Conservation (phyloP, 1,140 invertebrate genomes). For the Nasonia longicornis region DNA sequence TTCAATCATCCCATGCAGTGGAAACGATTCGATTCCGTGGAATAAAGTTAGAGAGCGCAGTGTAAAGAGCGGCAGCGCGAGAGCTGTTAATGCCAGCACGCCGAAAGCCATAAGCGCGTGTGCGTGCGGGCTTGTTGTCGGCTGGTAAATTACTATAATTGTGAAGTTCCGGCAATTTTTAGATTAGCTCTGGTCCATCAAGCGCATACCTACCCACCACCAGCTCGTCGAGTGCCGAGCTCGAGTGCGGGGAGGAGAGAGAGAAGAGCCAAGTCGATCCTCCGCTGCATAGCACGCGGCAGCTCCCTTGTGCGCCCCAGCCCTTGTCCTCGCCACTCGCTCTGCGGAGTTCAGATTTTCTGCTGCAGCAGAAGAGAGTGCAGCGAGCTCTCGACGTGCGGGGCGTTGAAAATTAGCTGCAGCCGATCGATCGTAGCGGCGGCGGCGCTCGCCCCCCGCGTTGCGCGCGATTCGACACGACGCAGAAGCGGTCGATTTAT, state of each 20-base stretch:
- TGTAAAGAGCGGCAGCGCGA: neutral
- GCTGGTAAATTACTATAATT: slow-evolving; percentile 69
- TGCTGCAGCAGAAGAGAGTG: neutral
- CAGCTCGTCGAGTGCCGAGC: neutral
- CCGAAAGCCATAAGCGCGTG: neutral
- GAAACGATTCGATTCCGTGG: too few relatives aligned
- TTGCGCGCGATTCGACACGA: neutral
- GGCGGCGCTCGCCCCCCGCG: too few relatives aligned
- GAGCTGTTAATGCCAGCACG: slow-evolving; percentile 13
- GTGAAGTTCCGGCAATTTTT: slow-evolving; percentile 69
- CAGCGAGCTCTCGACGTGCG: neutral
- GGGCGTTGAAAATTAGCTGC: neutral
- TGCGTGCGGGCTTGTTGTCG: slow-evolving; percentile 62
- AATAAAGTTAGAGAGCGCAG: too few relatives aligned
- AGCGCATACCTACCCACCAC: slow-evolving; percentile 56
- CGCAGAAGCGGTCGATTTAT: neutral
- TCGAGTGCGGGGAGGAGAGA: neutral
- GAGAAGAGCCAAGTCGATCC: neutral
- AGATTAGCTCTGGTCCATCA: slow-evolving; percentile 69
- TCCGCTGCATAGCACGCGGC: neutral
- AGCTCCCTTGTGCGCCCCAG: neutral
- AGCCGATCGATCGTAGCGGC: neutral
- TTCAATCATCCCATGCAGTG: neutral
- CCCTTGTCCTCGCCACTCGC: neutral
- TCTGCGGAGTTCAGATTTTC: neutral